Conservation (phyloP, 2,113 vertebrate species). For the Morone chrysops region DNA sequence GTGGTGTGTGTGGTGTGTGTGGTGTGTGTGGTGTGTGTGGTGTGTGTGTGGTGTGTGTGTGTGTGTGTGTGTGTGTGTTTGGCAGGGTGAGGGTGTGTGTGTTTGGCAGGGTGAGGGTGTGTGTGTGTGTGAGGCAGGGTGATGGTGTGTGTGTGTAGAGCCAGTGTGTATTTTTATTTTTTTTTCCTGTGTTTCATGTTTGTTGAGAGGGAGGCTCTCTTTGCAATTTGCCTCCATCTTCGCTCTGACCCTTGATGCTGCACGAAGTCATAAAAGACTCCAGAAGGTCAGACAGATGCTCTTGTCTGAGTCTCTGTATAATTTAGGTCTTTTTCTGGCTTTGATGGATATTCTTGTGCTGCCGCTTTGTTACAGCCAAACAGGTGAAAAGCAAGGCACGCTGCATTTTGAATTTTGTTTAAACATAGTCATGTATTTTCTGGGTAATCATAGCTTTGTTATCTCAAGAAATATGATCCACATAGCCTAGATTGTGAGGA, state of each 20-base stretch:
- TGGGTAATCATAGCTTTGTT: constrained; percentile 18
- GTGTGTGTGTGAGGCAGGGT: too few relatives aligned
- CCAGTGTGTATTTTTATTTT: constrained; percentile 31
- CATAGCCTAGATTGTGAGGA: background rate
- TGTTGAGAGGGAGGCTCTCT: constrained; percentile 64
- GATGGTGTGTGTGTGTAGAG: background rate
- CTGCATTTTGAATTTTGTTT: background rate
- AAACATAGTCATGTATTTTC: background rate
- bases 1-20: background rate
- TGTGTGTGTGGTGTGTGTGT: background rate
- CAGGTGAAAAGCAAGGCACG: constrained; percentile 19
- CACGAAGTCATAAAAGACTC: constrained; percentile 59
- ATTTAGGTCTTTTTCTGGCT: constrained; percentile 60
- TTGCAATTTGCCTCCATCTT: constrained; percentile 68
- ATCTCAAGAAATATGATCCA: constrained; percentile 12
- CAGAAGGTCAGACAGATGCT: constrained; percentile 72
- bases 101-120: background rate
- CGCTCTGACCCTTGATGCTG: constrained; percentile 59
- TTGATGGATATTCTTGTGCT: constrained; percentile 49
- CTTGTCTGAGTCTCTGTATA: constrained; percentile 52
- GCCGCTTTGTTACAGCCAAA: constrained; percentile 27
- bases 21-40: too few relatives aligned
- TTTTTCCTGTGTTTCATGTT: constrained; percentile 55
- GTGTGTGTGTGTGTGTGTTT: constrained; percentile 7
- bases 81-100: background rate